A percentile compares a stretch with the other conserved stretches of the same genome.
phyloP scores from a whole-genome alignment of 2,797 vertebrate genomes.

The Acanthiza pusilla region DNA sequence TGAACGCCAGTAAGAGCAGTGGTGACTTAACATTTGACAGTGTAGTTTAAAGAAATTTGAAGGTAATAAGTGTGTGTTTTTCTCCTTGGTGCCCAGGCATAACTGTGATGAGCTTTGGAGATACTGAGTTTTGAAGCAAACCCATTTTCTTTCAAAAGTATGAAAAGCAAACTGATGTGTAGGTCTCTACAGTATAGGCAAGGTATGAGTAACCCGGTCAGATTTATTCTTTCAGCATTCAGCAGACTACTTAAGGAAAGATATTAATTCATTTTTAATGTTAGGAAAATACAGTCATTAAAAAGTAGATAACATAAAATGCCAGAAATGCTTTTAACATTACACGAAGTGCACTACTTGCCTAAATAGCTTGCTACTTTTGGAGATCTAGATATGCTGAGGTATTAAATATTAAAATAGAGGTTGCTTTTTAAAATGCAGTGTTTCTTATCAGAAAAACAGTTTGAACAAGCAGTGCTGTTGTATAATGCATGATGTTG shows the following conservation, averaged over 20 bases:
- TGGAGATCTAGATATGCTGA: constrained; percentile 73
- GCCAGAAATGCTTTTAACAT: constrained; percentile 82
- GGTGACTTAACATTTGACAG: neutral
- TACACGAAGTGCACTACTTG: constrained; percentile 73
- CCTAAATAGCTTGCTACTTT: constrained; percentile 77
- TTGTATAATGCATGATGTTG: constrained; percentile 76
- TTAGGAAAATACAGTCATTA: constrained; percentile 80
- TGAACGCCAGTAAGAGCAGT: neutral
- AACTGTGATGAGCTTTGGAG: constrained; percentile 2
- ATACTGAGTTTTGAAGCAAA: constrained; percentile 11
- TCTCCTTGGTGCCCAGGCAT: neutral
- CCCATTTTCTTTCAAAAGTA: constrained; percentile 49
- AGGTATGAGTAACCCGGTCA: constrained; percentile 68
- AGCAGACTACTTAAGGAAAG: constrained; percentile 75
- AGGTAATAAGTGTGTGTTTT: neutral
- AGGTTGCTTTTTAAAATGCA: constrained; percentile 77
- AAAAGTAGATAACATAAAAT: constrained; percentile 79
- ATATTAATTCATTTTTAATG: constrained; percentile 85
- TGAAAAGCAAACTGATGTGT: constrained; percentile 28
- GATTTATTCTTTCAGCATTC: constrained; percentile 67
- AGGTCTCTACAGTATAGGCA: constrained; percentile 31
- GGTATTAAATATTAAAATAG: constrained; percentile 81
- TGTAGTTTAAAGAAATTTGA: neutral
- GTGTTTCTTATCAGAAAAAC: constrained; percentile 76
- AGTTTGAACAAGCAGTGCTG: constrained; percentile 72